Evolutionary conservation across 2,113 vertebrate species (phyloP), one percentile per base, ranked within the genome.

Genomic region (Brachyhypopomus gauderio): DNA sequence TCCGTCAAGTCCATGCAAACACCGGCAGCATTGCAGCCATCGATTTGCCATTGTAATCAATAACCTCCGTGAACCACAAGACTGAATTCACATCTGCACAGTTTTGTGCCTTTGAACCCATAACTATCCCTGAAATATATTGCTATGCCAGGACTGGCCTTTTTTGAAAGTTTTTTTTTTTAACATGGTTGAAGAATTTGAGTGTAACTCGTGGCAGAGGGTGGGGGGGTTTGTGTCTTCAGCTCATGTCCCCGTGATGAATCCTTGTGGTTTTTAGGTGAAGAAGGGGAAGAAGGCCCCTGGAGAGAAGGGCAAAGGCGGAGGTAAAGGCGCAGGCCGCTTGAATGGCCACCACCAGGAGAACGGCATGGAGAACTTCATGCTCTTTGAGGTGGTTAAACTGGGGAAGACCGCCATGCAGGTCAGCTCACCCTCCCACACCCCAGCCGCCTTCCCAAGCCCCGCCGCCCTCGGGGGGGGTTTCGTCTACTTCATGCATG

Each of bases 301-400:
- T 77, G 93, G 94, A 82, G 97, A 99, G 89, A 98, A 97, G 90
- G 95, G 94, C 22, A 87, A 87, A 38, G 86, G 81, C 56, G 91
- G 95, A 0, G 97, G 97, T 20, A 87, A 87, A 38, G 86, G 81
- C 52, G 91, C 95, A 0, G 97, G 97, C 87, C 96, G 97, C 92
- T 93, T 99, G 94, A 99, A 99, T 92, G 98, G 98, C 87, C 97
- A 99, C 93, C 97, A 99, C 85, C 98, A 98, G 89, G 97, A 99
- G 92, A 99, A 99, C 94, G 97, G 97, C 94, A 97, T 99, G 94
- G 98, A 99, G 94, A 98, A 98, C 94, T 96, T 99, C 95, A 98
- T 99, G 97, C 92, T 99, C 83, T 99, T 99, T 92, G 97, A 99
- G 90, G 97, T 99, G 88, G 98, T 99, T 73, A 97, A 96, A 93